Evolutionary conservation across 2,797 vertebrate species (phyloP).

Genomic region (Gallinago solitaria): DNA sequence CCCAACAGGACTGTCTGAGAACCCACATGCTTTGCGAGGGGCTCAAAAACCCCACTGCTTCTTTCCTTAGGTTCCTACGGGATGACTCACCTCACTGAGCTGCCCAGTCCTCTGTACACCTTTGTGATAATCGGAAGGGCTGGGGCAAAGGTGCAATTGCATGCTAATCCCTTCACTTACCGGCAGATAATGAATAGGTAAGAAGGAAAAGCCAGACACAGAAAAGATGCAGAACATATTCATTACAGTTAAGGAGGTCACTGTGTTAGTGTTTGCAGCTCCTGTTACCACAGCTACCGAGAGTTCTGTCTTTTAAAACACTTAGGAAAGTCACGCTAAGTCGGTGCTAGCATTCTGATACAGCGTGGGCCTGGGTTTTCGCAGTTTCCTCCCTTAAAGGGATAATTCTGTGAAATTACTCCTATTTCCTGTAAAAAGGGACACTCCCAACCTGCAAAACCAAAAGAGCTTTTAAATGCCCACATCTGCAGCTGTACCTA

Average conservation of each 20-base stretch:
- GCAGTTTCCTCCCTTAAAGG: neutral
- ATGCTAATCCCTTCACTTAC: constrained; percentile 52
- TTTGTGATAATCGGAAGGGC: constrained; percentile 28
- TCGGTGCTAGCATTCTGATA: neutral
- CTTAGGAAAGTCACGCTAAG: neutral
- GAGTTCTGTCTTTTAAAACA: neutral
- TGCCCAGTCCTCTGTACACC: neutral
- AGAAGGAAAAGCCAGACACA: constrained; percentile 13
- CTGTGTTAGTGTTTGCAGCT: neutral
- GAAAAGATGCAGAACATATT: constrained; percentile 22
- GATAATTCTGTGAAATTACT: neutral
- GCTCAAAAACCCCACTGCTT: neutral
- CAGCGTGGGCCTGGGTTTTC: neutral
- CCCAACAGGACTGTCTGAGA: fast-evolving
- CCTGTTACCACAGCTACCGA: neutral
- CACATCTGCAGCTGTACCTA: neutral
- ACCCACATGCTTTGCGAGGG: fast-evolving
- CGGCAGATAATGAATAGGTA: constrained; percentile 49
- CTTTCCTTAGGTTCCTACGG: neutral
- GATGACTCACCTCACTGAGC: constrained; percentile 7
- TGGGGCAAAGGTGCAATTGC: constrained; percentile 44
- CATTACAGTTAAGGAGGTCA: constrained; percentile 52
- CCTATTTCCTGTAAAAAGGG: neutral
- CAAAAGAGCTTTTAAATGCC: neutral
- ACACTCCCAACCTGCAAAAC: neutral